Conservation (phyloP, 1,140 invertebrate species). For the Hesperophylax magnus region DNA sequence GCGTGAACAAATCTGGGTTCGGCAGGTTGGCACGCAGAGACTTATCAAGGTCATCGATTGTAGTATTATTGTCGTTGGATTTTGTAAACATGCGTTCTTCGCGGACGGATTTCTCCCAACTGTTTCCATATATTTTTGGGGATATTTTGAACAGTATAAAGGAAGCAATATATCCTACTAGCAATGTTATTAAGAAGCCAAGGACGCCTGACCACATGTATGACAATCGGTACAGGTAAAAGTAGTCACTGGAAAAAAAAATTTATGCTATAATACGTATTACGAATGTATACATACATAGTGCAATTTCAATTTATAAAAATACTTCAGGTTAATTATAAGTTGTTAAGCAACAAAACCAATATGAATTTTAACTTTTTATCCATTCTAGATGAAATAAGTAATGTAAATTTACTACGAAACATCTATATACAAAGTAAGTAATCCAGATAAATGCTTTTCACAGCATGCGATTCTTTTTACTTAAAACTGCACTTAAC, state of each 20-base stretch:
- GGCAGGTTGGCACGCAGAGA: slow-evolving; percentile 22
- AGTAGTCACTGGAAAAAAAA: slow-evolving; percentile 66
- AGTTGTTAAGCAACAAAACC: too few relatives aligned
- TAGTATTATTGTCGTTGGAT: not conserved
- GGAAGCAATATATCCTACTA: slow-evolving; percentile 75
- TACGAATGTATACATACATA: not conserved
- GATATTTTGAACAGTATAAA: slow-evolving; percentile 46
- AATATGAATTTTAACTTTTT: too few relatives aligned
- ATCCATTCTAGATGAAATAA: too few relatives aligned
- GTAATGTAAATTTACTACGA: too few relatives aligned
- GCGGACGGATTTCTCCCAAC: slow-evolving; percentile 39
- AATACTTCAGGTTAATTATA: too few relatives aligned
- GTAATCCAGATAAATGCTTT: too few relatives aligned
- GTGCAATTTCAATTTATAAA: not conserved
- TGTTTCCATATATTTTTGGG: slow-evolving; percentile 45
- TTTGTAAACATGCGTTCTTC: not conserved
- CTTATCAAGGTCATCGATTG: not conserved
- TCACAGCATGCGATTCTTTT: too few relatives aligned
- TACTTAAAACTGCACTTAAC: too few relatives aligned
- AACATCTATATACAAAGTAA: too few relatives aligned
- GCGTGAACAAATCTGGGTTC: slow-evolving; percentile 54
- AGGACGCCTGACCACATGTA: slow-evolving; percentile 91
- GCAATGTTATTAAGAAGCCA: slow-evolving; percentile 77
- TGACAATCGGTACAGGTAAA: slow-evolving; percentile 83
- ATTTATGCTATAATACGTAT: not conserved